phyloP scores from a whole-genome alignment of 2,888 invertebrate genomes.

The Timema podura region DNA sequence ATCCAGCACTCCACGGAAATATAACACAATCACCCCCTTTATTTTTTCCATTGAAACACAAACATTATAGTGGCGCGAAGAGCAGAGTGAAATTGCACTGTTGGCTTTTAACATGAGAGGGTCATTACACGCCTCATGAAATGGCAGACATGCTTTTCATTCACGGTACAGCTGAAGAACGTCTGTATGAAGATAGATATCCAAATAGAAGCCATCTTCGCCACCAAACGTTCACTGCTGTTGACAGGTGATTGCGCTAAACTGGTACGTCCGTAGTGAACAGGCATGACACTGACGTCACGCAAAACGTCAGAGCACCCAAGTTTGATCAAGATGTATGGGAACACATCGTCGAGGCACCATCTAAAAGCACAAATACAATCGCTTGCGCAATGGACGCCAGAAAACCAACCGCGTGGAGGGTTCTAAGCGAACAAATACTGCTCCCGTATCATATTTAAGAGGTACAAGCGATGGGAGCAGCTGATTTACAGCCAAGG shows the following conservation, averaged over 20 bases:
- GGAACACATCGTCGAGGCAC: too few relatives aligned
- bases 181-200: background rate
- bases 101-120: background rate
- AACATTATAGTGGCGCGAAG: background rate
- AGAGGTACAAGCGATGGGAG: too few relatives aligned
- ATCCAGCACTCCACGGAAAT: too few relatives aligned
- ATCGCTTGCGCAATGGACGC: too few relatives aligned
- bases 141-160: background rate
- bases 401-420: too few relatives aligned
- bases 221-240: background rate
- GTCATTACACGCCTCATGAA: background rate
- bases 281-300: background rate
- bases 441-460: too few relatives aligned
- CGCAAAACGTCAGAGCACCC: background rate
- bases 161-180: background rate
- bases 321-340: background rate
- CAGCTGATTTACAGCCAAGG: too few relatives aligned
- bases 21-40: too few relatives aligned
- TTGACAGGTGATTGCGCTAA: background rate
- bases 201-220: background rate
- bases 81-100: background rate
- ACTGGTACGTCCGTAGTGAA: background rate
- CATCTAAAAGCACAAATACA: too few relatives aligned
- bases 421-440: too few relatives aligned
- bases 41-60: background rate